Evolutionary conservation across 2,888 invertebrate genomes (phyloP), one percentile per base, ranked within the genome.

Genomic region (Nomada hirtipes): DNA sequence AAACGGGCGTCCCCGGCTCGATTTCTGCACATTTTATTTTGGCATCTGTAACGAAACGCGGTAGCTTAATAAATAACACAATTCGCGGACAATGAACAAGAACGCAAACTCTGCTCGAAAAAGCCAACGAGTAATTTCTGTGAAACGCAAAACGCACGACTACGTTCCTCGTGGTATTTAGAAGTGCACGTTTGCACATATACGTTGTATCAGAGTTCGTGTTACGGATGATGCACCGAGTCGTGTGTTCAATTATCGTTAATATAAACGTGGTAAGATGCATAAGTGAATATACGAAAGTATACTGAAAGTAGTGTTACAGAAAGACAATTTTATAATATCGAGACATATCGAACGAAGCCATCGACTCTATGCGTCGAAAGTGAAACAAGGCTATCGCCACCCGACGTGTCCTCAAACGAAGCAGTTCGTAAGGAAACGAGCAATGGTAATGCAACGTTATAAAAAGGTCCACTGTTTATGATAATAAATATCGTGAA

Each of bases 1-100:
- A n/a, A 42, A 42, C 15, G 44, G 63, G 36, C 55, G 20, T 50
- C 50, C 23, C 29, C 18, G 10, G 44, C 64, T 75, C 76, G 44
- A 53, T 61, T 36, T 59, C 44, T 72, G 86, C 88, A 85, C 84
- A 79, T 85, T 88, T 88, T 86, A 88, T 88, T 89, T 88, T 88
- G 87, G 88, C 85, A 88, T 88, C 88, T 68, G 69, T 57, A 68
- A 60, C 47, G 59, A 63, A 72, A 68, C 52, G 77, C 29, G n/a
- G 44, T 67, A 61, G 77, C 83, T 83, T 75, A 75, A 79, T 50
- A 65, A 44, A 69, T 7, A 50, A 52, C 50, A 59, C 61, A 50
- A 50, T 52, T 67, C 65, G 70, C 65, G 75, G 75, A 52, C 75
- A 69, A 68, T 67, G 18, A 64, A 50, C 26, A 23, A 15, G 44